phyloP scores from a whole-genome alignment of 2,888 invertebrate genomes.

The Matsumyia berberina region DNA sequence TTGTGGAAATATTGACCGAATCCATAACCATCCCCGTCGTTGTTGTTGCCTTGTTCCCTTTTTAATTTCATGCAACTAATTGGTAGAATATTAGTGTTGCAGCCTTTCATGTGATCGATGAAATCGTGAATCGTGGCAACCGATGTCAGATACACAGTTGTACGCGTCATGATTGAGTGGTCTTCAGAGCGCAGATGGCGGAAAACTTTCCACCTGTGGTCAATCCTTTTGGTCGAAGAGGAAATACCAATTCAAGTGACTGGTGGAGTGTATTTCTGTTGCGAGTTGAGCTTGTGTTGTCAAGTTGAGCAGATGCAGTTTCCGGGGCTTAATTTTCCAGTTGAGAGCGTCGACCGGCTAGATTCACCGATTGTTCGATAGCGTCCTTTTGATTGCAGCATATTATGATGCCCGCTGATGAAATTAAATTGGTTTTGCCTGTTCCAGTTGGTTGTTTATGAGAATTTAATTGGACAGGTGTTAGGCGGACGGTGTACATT shows the following conservation, averaged over 20 bases:
- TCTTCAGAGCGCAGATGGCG: conserved; percentile 46
- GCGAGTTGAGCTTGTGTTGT: conserved; percentile 42
- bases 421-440: conserved; percentile 57
- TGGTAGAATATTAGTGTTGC: conserved; percentile 72
- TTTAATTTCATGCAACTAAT: conserved; percentile 69
- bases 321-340: conserved; percentile 70
- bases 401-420: conserved; percentile 37
- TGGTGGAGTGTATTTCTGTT: conserved; percentile 5
- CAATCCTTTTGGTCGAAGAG: conserved; percentile 22
- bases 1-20: conserved; percentile 36
- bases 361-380: conserved; percentile 42
- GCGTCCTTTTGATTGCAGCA: conserved; percentile 40
- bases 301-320: conserved; percentile 63
- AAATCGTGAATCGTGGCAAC: conserved; percentile 55
- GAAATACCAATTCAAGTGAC: conserved; percentile 33
- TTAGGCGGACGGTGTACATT: conserved; percentile 61
- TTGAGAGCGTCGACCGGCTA: conserved; percentile 32
- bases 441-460: conserved; percentile 48
- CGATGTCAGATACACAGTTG: conserved; percentile 53
- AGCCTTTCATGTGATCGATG: conserved; percentile 71
- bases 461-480: conserved; percentile 72
- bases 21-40: too few relatives aligned
- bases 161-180: conserved; percentile 66
- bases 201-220: conserved; percentile 71
- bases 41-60: conserved; percentile 29